A percentile compares a stretch with the other conserved stretches of the same genome.
These are phyloP conservation scores for Himalopsyche tibetana DNA, from an alignment of 2,888 invertebrate species.

Conservation along the genomic window DNA sequence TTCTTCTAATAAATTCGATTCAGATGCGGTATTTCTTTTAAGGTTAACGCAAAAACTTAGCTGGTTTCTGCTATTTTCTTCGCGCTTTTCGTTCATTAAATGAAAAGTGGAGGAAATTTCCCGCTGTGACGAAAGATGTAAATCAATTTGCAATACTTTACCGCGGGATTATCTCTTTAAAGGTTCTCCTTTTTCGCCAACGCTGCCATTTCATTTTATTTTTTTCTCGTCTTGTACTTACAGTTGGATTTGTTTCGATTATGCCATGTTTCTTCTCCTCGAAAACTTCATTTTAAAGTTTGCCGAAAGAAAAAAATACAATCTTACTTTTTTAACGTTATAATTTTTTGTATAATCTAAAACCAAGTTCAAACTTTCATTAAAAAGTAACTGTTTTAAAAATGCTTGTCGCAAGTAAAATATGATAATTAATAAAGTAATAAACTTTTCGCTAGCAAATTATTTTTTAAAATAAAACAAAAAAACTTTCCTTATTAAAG, in stretches of 20 bases:
- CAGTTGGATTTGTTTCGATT: not conserved
- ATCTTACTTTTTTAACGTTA: not conserved
- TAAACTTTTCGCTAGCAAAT: too few species aligned
- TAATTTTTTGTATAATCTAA: too few species aligned
- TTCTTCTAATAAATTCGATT: not conserved
- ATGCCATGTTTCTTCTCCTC: not conserved
- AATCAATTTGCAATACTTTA: slow-evolving; percentile 50
- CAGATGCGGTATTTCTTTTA: not conserved
- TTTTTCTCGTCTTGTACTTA: not conserved
- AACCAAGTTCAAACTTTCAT: too few species aligned
- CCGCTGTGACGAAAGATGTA: slow-evolving; percentile 50
- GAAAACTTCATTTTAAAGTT: not conserved
- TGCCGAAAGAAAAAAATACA: not conserved
- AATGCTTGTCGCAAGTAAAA: too few species aligned
- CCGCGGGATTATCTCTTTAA: slow-evolving; percentile 49
- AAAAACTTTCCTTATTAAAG: too few species aligned
- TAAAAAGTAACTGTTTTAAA: too few species aligned
- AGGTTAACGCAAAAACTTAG: not conserved
- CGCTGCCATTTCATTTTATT: slow-evolving; percentile 4
- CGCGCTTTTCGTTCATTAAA: slow-evolving; percentile 49
- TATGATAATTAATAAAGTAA: too few species aligned
- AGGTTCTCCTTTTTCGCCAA: slow-evolving; percentile 8
- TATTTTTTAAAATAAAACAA: too few species aligned
- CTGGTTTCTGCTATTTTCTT: slow-evolving; percentile 29
- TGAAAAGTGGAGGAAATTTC: slow-evolving; percentile 47